Conservation (phyloP, 2,797 vertebrate genomes). For the Cyprinodon diabolis region DNA sequence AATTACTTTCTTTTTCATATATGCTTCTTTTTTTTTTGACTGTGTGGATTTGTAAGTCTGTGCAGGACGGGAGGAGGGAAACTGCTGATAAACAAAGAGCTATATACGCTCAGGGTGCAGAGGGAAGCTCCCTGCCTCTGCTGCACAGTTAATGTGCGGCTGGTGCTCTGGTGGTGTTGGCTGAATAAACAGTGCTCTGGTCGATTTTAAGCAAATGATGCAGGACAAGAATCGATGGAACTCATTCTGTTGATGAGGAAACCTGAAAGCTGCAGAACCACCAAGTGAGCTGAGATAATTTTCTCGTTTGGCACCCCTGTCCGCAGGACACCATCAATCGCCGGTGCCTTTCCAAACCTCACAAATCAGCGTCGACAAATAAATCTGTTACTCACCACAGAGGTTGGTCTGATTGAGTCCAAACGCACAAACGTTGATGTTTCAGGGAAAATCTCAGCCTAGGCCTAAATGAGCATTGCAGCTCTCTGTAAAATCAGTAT, state of each 20-base stretch:
- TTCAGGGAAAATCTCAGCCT: not conserved
- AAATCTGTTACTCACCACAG: not conserved
- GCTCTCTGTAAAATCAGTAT: not conserved
- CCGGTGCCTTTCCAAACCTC: not conserved
- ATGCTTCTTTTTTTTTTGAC: not conserved
- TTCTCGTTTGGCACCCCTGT: constrained; percentile 8
- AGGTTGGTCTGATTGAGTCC: not conserved
- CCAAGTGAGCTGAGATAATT: constrained; percentile 7
- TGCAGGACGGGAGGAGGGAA: not conserved
- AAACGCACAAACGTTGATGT: not conserved
- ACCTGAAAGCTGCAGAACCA: constrained; percentile 5
- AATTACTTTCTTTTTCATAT: not conserved
- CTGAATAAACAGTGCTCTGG: constrained; percentile 2
- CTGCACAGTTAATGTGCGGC: not conserved
- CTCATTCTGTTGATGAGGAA: constrained; percentile 14
- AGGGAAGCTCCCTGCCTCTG: not conserved
- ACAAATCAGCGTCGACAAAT: not conserved
- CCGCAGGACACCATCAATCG: constrained; percentile 3
- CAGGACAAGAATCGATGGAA: constrained; percentile 6
- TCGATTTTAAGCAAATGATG: constrained; percentile 13
- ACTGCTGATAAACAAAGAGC: not conserved
- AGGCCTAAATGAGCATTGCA: not conserved
- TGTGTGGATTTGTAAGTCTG: not conserved
- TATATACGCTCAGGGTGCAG: not conserved
- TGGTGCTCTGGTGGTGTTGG: not conserved